Conservation (phyloP, 2,888 invertebrate species). For the Nomada goodeniana region DNA sequence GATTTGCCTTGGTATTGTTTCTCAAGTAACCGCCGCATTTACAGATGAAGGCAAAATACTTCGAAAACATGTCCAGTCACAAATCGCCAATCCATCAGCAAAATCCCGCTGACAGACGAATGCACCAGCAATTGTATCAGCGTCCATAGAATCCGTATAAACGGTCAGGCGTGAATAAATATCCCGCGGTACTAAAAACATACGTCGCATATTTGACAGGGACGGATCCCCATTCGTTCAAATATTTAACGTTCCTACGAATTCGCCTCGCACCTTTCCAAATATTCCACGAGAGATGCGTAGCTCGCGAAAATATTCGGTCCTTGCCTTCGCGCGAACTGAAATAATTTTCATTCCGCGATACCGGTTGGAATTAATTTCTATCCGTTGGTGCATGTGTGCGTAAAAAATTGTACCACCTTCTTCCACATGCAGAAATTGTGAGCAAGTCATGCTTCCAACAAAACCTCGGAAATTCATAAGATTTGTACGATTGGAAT, state of each 20-base stretch:
- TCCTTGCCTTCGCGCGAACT: not conserved
- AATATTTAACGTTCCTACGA: conserved; percentile 38
- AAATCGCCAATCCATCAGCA: not conserved
- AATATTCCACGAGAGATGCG: conserved; percentile 13
- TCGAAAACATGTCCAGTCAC: not conserved
- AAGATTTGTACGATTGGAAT: too few species aligned
- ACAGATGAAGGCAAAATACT: not conserved
- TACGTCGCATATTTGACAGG: conserved; percentile 1
- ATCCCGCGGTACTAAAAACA: conserved; percentile 18
- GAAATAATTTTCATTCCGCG: too few species aligned
- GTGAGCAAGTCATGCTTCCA: too few species aligned
- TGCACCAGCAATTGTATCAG: not conserved
- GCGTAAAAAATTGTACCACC: too few species aligned
- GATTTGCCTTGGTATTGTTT: not conserved
- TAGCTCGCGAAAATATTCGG: not conserved
- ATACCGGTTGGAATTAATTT: too few species aligned
- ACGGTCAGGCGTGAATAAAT: conserved; percentile 10
- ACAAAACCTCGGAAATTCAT: too few species aligned
- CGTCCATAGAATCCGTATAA: conserved; percentile 12
- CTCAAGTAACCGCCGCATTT: not conserved
- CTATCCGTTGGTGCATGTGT: too few species aligned
- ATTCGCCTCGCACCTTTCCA: not conserved
- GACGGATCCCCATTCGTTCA: conserved; percentile 31
- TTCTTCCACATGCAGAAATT: too few species aligned
- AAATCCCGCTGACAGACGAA: conserved; percentile 1